A percentile compares a stretch with the other conserved stretches of the same genome.
Evolutionary conservation across 2,797 vertebrate genomes (phyloP).

Genomic region (Scleropages formosus): DNA sequence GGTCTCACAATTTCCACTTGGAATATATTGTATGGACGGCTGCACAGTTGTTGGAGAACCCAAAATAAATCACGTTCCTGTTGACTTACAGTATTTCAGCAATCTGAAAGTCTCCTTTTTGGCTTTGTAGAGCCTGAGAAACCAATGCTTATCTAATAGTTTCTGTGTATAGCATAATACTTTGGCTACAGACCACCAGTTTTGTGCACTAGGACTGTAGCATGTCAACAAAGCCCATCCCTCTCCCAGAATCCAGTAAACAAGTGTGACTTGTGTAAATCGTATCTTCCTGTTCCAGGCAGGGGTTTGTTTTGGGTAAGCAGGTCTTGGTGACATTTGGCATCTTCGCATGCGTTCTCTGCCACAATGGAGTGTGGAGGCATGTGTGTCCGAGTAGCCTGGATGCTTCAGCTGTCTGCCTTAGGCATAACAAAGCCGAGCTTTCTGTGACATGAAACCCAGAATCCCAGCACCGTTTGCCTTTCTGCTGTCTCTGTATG

Average conservation of each 20-base stretch:
- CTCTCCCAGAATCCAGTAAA: background rate
- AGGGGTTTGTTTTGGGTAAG: background rate
- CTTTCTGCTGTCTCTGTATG: background rate
- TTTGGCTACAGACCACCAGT: background rate
- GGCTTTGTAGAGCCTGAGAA: background rate
- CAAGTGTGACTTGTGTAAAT: slow-evolving; percentile 3
- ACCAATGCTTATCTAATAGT: background rate
- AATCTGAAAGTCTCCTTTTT: background rate
- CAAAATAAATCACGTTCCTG: background rate
- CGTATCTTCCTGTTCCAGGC: too few species aligned
- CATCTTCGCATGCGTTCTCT: background rate
- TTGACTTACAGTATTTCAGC: background rate
- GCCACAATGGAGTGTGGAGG: background rate
- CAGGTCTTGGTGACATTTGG: background rate
- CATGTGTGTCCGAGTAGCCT: too few species aligned
- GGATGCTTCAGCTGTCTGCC: background rate
- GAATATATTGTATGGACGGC: slow-evolving; percentile 13
- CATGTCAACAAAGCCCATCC: background rate
- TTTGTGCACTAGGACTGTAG: background rate
- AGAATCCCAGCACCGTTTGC: background rate
- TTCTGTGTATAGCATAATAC: background rate
- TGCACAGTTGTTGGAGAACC: slow-evolving; percentile 18
- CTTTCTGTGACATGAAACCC: background rate
- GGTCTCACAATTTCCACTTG: slow-evolving; percentile 34
- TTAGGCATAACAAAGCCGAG: background rate